A percentile compares a stretch with the other conserved stretches of the same genome.
Conservation (phyloP, 2,113 vertebrate species). For the Clarias batrachus region DNA sequence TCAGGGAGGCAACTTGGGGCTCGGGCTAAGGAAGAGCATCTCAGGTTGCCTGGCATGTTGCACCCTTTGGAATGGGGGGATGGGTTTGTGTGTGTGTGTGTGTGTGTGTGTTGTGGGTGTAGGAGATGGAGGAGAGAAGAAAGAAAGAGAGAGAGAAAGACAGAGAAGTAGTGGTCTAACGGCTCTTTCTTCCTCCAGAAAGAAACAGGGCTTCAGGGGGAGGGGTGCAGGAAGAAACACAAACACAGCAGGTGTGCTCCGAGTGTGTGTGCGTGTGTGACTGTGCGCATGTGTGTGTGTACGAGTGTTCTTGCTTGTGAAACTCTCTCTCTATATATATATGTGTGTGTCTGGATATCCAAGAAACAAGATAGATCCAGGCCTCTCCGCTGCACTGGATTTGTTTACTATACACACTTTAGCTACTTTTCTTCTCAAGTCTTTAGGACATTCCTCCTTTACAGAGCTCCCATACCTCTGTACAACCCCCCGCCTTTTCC, state of each 20-base stretch:
- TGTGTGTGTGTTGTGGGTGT: conserved; percentile 15
- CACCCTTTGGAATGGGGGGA: conserved; percentile 56
- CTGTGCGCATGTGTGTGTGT: conserved; percentile 14
- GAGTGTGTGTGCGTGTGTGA: conserved; percentile 26
- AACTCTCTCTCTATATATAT: background rate
- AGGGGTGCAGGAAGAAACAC: conserved; percentile 58
- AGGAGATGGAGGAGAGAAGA: background rate
- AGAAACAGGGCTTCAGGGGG: conserved; percentile 57
- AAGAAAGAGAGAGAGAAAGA: conserved; percentile 61
- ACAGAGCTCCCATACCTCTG: conserved; percentile 17
- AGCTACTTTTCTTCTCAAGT: conserved; percentile 8
- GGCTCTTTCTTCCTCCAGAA: conserved; percentile 63
- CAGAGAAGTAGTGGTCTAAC: conserved; percentile 68
- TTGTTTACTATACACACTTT: conserved; percentile 26
- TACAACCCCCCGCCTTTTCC: conserved; percentile 3
- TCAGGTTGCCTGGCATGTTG: conserved; percentile 68
- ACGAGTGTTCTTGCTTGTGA: background rate
- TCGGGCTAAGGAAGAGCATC: conserved; percentile 58
- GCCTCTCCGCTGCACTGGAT: conserved; percentile 1
- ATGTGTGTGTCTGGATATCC: conserved; percentile 49
- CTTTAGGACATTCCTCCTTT: background rate
- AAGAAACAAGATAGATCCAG: conserved; percentile 5
- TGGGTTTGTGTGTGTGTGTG: conserved; percentile 37
- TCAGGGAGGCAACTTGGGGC: conserved; percentile 50
- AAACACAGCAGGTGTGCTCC: conserved; percentile 70